Evolutionary conservation across 1,140 invertebrate species (phyloP), one percentile per base, ranked within the genome.

Genomic region (Heliconius hermathena): DNA sequence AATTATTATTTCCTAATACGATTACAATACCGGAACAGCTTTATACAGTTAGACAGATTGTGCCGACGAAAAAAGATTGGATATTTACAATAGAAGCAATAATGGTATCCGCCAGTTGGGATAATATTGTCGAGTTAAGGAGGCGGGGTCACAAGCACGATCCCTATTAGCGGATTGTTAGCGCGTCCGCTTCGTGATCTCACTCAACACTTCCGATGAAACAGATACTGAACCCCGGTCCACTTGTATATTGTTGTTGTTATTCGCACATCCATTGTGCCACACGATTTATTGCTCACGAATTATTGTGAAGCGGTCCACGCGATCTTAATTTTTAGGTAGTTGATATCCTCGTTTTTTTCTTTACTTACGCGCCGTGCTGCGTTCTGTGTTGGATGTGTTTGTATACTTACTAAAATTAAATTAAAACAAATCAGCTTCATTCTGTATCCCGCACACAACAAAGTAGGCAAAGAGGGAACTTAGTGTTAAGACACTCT

Each of bases 151-250:
- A 78, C 83, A 81, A 82, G 70, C 85, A 85, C 84, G 84, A 84
- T 83, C 82, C 86, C 91, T 93, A 93, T 93, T 91, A 92, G 90
- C 87, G 89, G 84, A 83, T 92, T 88, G 91, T 93, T 91, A 91
- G 87, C 83, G 84, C 87, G 88, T 80, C 79, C 79, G 75, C 85
- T 85, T 89, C 90, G 89, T 91, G 89, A 89, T 87, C 87, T 79
- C 80, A 77, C 82, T 87, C 86, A 91, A 89, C 87, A 90, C 86
- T 90, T 90, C 87, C 89, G 87, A 90, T 83, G 70, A 83, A 3
- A 66, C 57, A 82, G 81, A 82, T 82, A 79, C 80, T 80, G 78
- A 79, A 76, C 71, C 77, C 80, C 76, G 60, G 80, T 78, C 80
- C 77, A 77, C 73, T 81, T 83, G 73, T 82, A 82, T 84, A 83